Base-by-base conservation (phyloP, 2,888 invertebrate genomes). In the Mystacides longicornis region DNA sequence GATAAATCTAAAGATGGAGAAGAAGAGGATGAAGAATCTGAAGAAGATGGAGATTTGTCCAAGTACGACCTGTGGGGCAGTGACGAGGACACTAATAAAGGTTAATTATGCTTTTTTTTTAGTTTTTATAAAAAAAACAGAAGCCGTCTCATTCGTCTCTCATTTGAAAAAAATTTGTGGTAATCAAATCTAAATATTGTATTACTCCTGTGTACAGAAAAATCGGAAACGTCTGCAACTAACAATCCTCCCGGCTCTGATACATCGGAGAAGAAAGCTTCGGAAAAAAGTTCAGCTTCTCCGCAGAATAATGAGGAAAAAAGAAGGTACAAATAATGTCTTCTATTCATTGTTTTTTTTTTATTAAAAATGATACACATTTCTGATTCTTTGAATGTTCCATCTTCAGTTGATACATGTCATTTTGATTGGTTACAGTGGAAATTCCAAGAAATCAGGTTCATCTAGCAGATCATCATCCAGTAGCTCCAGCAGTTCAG, bases 51-150 rank as follows among this genome's bases (percentile, higher is more conserved):
- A 11, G 88, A 89, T 69, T 74, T 89, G 49, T 85, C 87, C 21
- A 89, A 89, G 68, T 90, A 89, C 68, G 87, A 88, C 67, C 73
- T 89, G 45, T 87, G 86, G 83, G 86, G 85, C 57, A 80, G 80
- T 62, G 84, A 83, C 58, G 81, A 80, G 47, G 81, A 78, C 56
- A 3, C 21, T 21, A 27, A 23, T n/a, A 54, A 54, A 45, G 48
- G 33, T 53, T 37, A 3, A n/a, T n/a, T n/a, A n/a, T n/a, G n/a
- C n/a, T n/a, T n/a, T n/a, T n/a, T n/a, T n/a, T n/a, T n/a, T n/a
- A n/a, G n/a, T n/a, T n/a, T n/a, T n/a, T n/a, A n/a, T n/a, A n/a
- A n/a, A n/a, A n/a, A n/a, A n/a, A n/a, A n/a, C n/a, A n/a, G n/a
- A n/a, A n/a, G n/a, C n/a, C n/a, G n/a, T n/a, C n/a, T n/a, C n/a